Conservation (phyloP, 2,888 invertebrate genomes). For the Leptopilina drosophilae region DNA sequence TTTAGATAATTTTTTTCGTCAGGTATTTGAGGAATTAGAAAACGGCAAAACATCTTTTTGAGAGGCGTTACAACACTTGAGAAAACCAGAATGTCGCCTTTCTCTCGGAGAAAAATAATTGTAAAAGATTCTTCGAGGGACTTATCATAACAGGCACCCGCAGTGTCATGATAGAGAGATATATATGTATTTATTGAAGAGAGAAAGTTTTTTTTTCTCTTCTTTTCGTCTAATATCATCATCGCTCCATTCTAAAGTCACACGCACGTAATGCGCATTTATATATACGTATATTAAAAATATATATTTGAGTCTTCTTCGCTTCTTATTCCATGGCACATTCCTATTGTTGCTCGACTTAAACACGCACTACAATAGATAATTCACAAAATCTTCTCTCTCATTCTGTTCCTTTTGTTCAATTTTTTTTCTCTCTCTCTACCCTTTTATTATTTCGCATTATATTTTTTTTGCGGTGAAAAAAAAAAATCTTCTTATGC, state of each 20-base stretch:
- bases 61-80: conserved; percentile 16
- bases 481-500: conserved; percentile 19
- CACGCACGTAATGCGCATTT: conserved; percentile 52
- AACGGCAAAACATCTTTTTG: not conserved
- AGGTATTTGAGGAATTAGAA: not conserved
- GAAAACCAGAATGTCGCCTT: conserved; percentile 39
- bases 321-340: conserved; percentile 68
- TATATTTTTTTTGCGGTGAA: conserved; percentile 44
- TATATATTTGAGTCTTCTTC: conserved; percentile 59
- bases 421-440: conserved; percentile 36
- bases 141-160: conserved; percentile 36
- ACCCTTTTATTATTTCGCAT: conserved; percentile 39
- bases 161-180: conserved; percentile 6
- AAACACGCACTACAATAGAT: conserved; percentile 55
- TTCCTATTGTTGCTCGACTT: conserved; percentile 65
- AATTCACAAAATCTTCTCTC: conserved; percentile 44
- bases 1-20: not conserved
- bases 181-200: not conserved
- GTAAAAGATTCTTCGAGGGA: conserved; percentile 34
- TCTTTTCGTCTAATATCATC: conserved; percentile 19
- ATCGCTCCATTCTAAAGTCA: conserved; percentile 45
- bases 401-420: conserved; percentile 42
- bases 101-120: conserved; percentile 35
- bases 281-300: conserved; percentile 55
- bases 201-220: conserved; percentile 20